Base-by-base conservation (phyloP, 2,113 vertebrate species). In the Speoplatyrhinus poulsoni region DNA sequence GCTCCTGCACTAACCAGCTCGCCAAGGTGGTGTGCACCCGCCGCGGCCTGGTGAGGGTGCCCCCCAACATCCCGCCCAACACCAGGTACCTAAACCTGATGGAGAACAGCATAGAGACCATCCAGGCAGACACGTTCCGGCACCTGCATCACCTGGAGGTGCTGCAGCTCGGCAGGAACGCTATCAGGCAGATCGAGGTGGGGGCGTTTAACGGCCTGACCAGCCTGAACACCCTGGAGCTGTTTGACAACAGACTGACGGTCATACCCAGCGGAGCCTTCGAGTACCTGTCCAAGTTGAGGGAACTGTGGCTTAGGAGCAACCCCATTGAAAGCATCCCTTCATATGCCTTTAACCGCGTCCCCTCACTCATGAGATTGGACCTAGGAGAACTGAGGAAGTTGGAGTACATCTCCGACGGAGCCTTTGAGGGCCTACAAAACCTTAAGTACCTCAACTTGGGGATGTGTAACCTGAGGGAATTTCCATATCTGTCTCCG, bases 271-370 rank as follows among this genome's bases (percentile, higher is more conserved):
- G 98, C 41, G 98, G 98, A 62, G 98, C 98, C 82, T 99, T 99
- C 55, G 98, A 99, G 86, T 99, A 98, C 90, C 92, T 99, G 69
- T 99, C 96, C 87, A 98, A 98, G 84, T 93, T 99, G 78, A 91
- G 98, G 82, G 98, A 99, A 89, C 89, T 99, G 73, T 99, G 98
- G 98, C 83, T 99, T 72, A 93, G 97, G 81, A 99, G 97, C 92
- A 99, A 99, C 90, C 97, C 96, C 77, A 98, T 99, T 69, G 98
- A 99, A 79, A 98, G 96, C 93, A 99, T 99, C 88, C 95, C 98
- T 9, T 96, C 95, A 1, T 97, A 99, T 26, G 96, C 96, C 84
- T 99, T 99, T 92, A 99, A 98, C 91, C 93, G 98, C 1, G 96
- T 99, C 82, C 98, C 97, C 76, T 99, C 97, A 15, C 93, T 99